Conservation (phyloP, 2,113 vertebrate species). For the Peromyscus maniculatus region DNA sequence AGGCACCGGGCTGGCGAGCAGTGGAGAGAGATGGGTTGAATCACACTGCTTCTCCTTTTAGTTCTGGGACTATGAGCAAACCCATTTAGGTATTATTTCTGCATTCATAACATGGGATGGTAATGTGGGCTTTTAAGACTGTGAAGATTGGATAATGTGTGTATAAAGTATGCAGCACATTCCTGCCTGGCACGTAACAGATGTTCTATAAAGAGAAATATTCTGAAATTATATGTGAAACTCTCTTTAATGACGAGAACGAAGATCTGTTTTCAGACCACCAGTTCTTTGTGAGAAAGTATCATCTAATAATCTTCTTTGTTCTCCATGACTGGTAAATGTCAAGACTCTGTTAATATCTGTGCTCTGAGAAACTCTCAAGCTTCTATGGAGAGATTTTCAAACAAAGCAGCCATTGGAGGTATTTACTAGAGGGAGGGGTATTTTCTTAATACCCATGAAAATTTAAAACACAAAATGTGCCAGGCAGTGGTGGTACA, state of each 20-base stretch:
- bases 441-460: neutral
- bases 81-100: neutral
- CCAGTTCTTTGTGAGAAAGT: neutral
- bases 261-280: neutral
- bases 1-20: neutral
- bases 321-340: neutral
- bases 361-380: constrained; percentile 31
- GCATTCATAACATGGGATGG: neutral
- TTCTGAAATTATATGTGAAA: neutral
- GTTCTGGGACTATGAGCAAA: neutral
- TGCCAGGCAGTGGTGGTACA: neutral
- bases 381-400: constrained; percentile 44
- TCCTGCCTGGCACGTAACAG: neutral
- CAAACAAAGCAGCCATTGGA: neutral
- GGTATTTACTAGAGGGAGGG: neutral
- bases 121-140: neutral
- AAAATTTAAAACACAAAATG: neutral
- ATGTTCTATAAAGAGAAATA: neutral
- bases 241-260: neutral
- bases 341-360: neutral
- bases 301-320: neutral
- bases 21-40: neutral
- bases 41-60: neutral
- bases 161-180: neutral
- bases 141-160: neutral